Conservation (phyloP, 2,888 invertebrate species). For the Lysandra coridon region DNA sequence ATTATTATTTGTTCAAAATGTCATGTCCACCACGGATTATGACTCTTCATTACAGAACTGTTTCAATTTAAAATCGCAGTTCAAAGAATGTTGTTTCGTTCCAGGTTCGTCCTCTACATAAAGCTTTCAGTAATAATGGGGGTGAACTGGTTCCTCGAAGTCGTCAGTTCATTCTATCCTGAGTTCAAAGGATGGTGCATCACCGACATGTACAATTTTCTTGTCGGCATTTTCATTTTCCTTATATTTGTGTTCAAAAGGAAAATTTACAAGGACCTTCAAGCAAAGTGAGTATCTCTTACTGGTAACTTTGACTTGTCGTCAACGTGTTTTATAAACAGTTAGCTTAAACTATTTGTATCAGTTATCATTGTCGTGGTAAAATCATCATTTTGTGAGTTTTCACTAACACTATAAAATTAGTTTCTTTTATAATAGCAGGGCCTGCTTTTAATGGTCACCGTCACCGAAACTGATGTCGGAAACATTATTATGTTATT, state of each 20-base stretch:
- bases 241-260: conserved; percentile 67
- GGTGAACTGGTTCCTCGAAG: conserved; percentile 67
- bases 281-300: conserved; percentile 50
- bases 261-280: conserved; percentile 55
- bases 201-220: conserved; percentile 61
- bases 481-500: too few relatives aligned
- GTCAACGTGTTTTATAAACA: not conserved
- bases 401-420: too few relatives aligned
- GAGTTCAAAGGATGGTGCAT: conserved; percentile 53
- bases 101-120: conserved; percentile 64
- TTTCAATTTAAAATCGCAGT: not conserved
- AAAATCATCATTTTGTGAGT: too few relatives aligned
- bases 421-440: too few relatives aligned
- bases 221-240: conserved; percentile 64
- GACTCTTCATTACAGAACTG: not conserved
- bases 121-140: conserved; percentile 71
- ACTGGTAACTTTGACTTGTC: not conserved
- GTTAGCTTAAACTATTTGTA: not conserved
- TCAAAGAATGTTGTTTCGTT: not conserved
- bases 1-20: too few relatives aligned
- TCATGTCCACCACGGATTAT: too few relatives aligned
- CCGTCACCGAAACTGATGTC: too few relatives aligned
- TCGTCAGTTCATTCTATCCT: conserved; percentile 55
- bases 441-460: too few relatives aligned
- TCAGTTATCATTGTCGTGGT: not conserved